Conservation (phyloP, 2,113 vertebrate genomes). For the Cryptomyrus ogoouensis region DNA sequence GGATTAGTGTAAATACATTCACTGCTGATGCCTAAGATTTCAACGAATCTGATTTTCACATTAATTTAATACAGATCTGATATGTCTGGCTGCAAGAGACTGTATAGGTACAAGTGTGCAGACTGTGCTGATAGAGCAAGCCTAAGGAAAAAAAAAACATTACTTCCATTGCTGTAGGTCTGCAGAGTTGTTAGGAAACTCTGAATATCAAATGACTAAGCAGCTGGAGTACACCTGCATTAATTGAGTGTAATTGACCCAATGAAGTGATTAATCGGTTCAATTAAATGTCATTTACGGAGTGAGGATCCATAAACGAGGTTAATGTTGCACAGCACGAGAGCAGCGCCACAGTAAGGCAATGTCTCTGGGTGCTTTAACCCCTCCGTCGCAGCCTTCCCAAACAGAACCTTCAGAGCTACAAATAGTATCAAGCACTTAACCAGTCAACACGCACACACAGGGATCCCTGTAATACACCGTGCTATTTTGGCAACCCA, state of each 20-base stretch:
- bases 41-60: background rate
- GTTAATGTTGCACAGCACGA: background rate
- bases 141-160: background rate
- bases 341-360: background rate
- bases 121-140: background rate
- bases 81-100: background rate
- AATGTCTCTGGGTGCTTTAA: background rate
- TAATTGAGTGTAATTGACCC: slow-evolving; percentile 12
- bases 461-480: background rate
- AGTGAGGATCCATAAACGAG: background rate
- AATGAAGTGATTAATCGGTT: slow-evolving; percentile 9
- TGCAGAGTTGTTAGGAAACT: background rate
- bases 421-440: background rate
- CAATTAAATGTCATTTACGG: slow-evolving; percentile 1
- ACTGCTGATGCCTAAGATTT: background rate
- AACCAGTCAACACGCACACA: background rate
- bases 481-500: background rate
- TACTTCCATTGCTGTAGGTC: background rate
- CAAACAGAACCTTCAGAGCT: background rate
- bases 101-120: background rate
- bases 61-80: background rate
- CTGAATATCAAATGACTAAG: background rate
- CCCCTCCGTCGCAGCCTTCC: background rate
- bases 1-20: background rate
- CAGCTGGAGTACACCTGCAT: background rate